These are phyloP conservation scores for Cheilosia grossa DNA, from an alignment of 2,888 invertebrate species.

Conservation along the genomic window DNA sequence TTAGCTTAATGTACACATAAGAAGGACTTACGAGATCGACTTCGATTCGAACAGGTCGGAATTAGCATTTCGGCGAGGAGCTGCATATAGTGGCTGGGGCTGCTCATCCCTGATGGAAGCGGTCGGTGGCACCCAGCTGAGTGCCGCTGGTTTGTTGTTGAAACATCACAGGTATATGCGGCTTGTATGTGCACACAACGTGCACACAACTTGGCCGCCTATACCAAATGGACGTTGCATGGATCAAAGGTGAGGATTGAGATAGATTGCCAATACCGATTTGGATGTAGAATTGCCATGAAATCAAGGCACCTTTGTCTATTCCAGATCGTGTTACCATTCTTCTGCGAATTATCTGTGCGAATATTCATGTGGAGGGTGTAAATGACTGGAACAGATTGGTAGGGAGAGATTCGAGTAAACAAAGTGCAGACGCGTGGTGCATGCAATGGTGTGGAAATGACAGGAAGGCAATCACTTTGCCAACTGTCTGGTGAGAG, in stretches of 20 bases:
- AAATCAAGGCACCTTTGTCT: conserved; percentile 33
- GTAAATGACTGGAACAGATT: conserved; percentile 28
- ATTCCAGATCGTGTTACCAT: conserved; percentile 68
- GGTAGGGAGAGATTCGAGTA: no score
- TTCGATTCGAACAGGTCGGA: conserved; percentile 73
- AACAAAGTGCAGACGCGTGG: no score
- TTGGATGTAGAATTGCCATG: conserved; percentile 52
- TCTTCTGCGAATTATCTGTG: conserved; percentile 69
- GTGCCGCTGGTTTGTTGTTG: conserved; percentile 41
- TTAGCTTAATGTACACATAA: conserved; percentile 74
- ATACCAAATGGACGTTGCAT: conserved; percentile 7
- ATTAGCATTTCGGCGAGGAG: conserved; percentile 62
- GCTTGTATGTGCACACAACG: conserved; percentile 7
- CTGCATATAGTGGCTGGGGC: conserved; percentile 14
- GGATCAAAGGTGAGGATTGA: conserved; percentile 73
- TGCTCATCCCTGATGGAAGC: conserved; percentile 7
- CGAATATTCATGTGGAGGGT: conserved; percentile 44
- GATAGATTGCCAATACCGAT: conserved; percentile 67
- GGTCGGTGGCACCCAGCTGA: conserved; percentile 64
- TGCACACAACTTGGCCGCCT: background rate
- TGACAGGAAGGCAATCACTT: no score
- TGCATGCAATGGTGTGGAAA: no score
- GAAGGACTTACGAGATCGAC: conserved; percentile 72
- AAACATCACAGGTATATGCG: conserved; percentile 10
- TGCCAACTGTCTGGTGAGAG: no score